Evolutionary conservation across 2,888 invertebrate genomes (phyloP).

Genomic region (Lapara coniferarum): DNA sequence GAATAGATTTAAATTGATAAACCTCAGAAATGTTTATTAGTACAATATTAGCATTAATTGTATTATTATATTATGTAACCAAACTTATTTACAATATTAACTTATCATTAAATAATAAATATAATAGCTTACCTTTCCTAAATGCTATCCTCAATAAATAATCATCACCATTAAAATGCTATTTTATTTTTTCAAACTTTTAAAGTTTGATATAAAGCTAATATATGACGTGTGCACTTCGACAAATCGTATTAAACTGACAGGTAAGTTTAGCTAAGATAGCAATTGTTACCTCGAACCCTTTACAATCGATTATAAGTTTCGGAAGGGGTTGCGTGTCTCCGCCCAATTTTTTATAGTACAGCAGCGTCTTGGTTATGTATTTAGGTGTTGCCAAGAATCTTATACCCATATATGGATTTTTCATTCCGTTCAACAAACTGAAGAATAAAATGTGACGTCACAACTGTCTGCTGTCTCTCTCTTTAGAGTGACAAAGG

Average conservation of each 20-base stretch:
- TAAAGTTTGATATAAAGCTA: constrained; percentile 27
- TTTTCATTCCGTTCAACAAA: too few relatives aligned
- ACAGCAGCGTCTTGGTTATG: neutral
- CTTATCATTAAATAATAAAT: neutral
- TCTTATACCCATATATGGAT: too few relatives aligned
- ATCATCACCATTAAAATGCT: constrained; percentile 41
- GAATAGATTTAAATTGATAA: constrained; percentile 1
- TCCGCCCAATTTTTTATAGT: constrained; percentile 55
- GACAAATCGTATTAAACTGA: constrained; percentile 64
- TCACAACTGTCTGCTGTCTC: too few relatives aligned
- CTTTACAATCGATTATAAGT: constrained; percentile 57
- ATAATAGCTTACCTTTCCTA: constrained; percentile 31
- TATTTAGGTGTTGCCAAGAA: neutral
- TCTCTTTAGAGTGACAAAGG: too few relatives aligned
- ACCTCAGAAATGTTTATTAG: neutral
- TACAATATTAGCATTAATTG: neutral
- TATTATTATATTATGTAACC: neutral
- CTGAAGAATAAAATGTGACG: too few relatives aligned
- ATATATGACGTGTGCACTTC: constrained; percentile 52
- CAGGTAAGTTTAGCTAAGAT: constrained; percentile 44
- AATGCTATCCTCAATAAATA: constrained; percentile 49
- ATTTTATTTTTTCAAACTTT: constrained; percentile 29
- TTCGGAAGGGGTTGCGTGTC: constrained; percentile 56
- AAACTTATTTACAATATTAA: neutral
- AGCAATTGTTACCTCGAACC: constrained; percentile 56